These are phyloP conservation scores for Sporophila hypoxantha DNA, from an alignment of 2,113 vertebrate species.

Conservation along the genomic window DNA sequence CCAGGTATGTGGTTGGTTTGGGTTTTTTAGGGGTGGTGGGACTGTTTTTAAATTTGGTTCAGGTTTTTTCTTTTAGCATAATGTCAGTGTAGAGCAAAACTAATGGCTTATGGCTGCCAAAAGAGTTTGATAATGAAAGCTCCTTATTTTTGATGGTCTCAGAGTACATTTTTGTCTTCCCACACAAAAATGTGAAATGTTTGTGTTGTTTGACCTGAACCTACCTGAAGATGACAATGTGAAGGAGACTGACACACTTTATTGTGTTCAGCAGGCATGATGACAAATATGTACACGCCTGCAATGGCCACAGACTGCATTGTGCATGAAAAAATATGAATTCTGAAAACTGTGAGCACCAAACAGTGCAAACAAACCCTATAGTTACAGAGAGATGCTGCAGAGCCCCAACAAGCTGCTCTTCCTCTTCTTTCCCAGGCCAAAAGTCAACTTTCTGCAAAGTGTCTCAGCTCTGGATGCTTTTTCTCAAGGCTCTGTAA, in stretches of 20 bases:
- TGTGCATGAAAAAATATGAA: neutral
- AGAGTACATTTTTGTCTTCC: neutral
- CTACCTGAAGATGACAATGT: neutral
- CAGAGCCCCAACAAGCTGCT: neutral
- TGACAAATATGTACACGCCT: neutral
- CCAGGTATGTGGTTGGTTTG: neutral
- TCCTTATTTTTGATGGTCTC: neutral
- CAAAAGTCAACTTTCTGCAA: neutral
- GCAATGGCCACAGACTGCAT: neutral
- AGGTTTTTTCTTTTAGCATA: rapidly evolving
- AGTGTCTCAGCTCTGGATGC: neutral
- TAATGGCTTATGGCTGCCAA: neutral
- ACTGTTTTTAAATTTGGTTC: neutral
- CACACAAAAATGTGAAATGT: neutral
- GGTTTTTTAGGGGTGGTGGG: neutral
- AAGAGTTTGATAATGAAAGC: neutral
- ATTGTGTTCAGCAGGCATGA: neutral
- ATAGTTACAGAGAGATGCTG: neutral
- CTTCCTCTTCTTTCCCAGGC: neutral
- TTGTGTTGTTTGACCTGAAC: neutral
- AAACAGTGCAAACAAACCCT: neutral
- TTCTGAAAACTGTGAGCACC: neutral
- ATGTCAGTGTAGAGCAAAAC: neutral
- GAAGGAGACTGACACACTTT: neutral
- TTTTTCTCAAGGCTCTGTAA: neutral